These are phyloP conservation scores for Agapornis canus DNA, from an alignment of 2,797 vertebrate genomes.

Conservation along the genomic window DNA sequence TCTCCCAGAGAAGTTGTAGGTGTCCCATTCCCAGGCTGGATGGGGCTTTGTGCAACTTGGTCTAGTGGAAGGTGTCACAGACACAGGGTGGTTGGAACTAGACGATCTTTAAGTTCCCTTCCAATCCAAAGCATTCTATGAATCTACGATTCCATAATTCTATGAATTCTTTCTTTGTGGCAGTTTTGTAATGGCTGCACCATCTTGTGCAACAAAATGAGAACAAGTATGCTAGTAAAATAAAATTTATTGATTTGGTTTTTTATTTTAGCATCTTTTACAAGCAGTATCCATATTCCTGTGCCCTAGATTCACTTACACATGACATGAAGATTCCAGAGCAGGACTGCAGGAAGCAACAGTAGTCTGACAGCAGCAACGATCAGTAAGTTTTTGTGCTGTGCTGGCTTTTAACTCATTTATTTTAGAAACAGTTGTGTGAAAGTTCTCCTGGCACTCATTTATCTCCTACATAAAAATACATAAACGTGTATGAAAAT, in stretches of 20 bases:
- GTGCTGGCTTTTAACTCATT: not conserved
- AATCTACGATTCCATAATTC: not conserved
- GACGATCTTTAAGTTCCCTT: not conserved
- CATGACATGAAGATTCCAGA: not conserved
- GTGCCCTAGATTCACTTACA: not conserved
- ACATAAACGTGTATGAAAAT: not conserved
- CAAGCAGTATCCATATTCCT: not conserved
- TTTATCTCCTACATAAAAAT: not conserved
- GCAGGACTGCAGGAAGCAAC: not conserved
- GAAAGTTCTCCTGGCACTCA: not conserved
- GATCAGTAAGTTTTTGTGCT: not conserved
- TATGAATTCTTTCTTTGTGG: not conserved
- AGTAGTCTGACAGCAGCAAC: not conserved
- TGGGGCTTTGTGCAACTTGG: not conserved
- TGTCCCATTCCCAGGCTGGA: not conserved
- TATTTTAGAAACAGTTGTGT: not conserved
- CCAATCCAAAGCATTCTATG: not conserved
- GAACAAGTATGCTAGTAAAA: not conserved
- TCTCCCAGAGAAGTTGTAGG: not conserved
- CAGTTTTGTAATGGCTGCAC: not conserved
- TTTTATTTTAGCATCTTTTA: not conserved
- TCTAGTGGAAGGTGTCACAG: not conserved
- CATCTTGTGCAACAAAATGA: not conserved
- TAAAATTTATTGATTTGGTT: not conserved
- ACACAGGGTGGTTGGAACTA: not conserved